phyloP scores from a whole-genome alignment of 2,113 vertebrate genomes.

The Ceyx melanurus region DNA sequence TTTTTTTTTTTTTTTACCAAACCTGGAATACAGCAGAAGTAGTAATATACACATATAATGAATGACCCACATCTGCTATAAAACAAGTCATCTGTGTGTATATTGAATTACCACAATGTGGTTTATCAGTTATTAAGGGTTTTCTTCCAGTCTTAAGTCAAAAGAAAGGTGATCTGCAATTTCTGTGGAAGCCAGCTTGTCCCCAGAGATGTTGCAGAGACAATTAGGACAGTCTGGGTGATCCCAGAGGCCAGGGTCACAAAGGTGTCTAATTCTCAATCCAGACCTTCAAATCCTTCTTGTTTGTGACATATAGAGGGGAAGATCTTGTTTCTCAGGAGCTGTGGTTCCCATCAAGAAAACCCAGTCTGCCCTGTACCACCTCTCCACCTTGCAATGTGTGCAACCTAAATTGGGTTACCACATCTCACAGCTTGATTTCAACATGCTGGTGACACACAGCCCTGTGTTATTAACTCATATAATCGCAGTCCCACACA shows the following conservation, averaged over 20 bases:
- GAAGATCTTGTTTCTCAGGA: background rate
- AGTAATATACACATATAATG: background rate
- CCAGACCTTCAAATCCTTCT: background rate
- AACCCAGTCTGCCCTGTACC: background rate
- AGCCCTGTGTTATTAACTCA: background rate
- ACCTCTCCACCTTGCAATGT: background rate
- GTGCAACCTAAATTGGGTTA: background rate
- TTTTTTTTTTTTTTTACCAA: background rate
- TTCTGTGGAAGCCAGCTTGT: background rate
- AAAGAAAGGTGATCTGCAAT: background rate
- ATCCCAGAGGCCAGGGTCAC: background rate
- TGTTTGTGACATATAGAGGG: background rate
- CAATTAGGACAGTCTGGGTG: background rate
- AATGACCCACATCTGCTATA: background rate
- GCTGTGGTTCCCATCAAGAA: background rate
- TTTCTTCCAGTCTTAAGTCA: background rate
- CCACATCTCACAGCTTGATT: background rate
- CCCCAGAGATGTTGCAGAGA: background rate
- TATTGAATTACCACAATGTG: background rate
- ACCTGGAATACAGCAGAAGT: background rate
- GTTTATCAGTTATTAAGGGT: background rate
- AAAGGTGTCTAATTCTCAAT: background rate
- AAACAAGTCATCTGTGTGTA: background rate
- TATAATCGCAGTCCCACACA: background rate
- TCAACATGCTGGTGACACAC: background rate